Evolutionary conservation across 2,113 vertebrate genomes (phyloP).

Genomic region (Rallus limicola): DNA sequence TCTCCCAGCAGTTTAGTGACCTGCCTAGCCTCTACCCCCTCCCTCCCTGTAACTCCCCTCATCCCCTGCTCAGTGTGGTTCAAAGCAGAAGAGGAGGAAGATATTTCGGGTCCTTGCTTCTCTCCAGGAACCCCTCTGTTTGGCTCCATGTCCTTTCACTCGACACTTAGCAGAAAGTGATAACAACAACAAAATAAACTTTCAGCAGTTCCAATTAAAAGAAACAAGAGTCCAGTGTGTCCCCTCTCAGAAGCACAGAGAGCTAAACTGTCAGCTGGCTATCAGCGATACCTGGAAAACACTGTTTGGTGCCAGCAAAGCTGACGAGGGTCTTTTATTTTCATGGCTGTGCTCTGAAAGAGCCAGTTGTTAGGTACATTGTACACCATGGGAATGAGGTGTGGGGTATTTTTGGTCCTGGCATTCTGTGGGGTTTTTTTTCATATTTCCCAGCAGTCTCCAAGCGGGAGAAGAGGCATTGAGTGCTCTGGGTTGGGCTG

Average conservation of each 20-base stretch:
- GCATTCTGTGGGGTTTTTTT: not conserved
- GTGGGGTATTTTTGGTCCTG: not conserved
- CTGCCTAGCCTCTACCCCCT: not conserved
- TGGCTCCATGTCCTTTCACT: not conserved
- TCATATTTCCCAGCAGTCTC: not conserved
- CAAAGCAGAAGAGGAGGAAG: not conserved
- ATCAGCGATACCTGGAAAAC: conserved; percentile 36
- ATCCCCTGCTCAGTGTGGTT: not conserved
- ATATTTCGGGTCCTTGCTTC: not conserved
- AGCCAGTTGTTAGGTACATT: conserved; percentile 20
- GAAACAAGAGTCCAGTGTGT: conserved; percentile 37
- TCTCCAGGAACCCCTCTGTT: not conserved
- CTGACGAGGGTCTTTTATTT: not conserved
- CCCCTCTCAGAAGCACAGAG: not conserved
- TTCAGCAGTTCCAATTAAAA: not conserved
- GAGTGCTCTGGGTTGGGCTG: not conserved
- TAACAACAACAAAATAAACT: conserved; percentile 41
- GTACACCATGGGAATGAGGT: conserved; percentile 33
- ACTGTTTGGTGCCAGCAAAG: not conserved
- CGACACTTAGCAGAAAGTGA: not conserved
- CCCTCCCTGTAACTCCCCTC: fast-evolving
- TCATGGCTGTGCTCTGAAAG: conserved; percentile 18
- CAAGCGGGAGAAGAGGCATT: fast-evolving
- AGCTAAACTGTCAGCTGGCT: conserved; percentile 8
- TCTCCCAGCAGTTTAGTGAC: not conserved